Conservation (phyloP, 2,888 invertebrate species). For the Dione juno region DNA sequence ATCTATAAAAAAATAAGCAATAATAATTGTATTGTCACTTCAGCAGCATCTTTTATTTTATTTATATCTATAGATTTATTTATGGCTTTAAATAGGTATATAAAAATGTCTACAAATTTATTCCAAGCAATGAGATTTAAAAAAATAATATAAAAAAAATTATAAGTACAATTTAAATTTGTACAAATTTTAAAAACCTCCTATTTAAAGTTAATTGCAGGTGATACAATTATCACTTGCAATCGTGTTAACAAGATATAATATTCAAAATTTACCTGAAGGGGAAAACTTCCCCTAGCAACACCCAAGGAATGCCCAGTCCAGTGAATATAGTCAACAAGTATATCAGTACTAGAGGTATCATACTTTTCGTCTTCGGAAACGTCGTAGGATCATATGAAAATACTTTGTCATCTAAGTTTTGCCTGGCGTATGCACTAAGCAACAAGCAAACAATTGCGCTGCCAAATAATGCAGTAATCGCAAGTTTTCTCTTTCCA, state of each 20-base stretch:
- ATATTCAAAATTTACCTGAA: constrained; percentile 68
- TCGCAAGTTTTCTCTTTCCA: constrained; percentile 78
- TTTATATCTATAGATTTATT: background rate
- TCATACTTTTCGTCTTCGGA: constrained; percentile 64
- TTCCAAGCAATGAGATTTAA: no score
- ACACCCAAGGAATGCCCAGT: constrained; percentile 80
- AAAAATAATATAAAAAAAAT: no score
- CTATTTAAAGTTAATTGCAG: no score
- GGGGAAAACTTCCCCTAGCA: constrained; percentile 84
- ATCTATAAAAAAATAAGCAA: background rate
- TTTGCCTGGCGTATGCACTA: constrained; percentile 69
- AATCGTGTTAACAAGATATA: background rate
- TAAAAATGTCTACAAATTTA: no score
- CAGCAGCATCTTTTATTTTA: background rate
- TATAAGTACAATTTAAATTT: no score
- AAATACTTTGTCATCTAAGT: constrained; percentile 65
- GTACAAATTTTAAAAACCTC: no score
- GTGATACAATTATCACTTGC: no score
- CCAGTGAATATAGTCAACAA: constrained; percentile 67
- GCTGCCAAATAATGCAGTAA: constrained; percentile 70
- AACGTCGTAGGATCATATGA: constrained; percentile 73
- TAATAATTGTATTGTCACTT: background rate
- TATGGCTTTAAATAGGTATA: no score
- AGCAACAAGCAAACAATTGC: constrained; percentile 69
- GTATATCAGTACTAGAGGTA: constrained; percentile 72